These are phyloP conservation scores for Shinisaurus crocodilurus DNA, from an alignment of 2,113 vertebrate genomes.

Conservation along the genomic window DNA sequence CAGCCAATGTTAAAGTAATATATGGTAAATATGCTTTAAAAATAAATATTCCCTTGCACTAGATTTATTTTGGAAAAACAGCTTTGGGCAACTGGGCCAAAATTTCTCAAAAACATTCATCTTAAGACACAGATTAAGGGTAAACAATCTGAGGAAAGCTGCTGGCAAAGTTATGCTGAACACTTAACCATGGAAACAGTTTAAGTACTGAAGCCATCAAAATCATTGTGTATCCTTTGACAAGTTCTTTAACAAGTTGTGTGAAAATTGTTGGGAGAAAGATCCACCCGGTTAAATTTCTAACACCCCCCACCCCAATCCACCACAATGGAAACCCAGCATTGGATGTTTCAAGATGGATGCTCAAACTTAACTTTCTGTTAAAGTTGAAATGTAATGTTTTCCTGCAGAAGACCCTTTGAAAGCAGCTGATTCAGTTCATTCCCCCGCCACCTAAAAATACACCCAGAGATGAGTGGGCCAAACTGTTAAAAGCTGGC, in stretches of 20 bases:
- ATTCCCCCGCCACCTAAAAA: background rate
- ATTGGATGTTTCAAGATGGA: background rate
- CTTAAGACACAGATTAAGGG: background rate
- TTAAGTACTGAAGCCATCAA: background rate
- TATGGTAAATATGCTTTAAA: conserved; percentile 20
- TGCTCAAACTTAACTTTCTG: background rate
- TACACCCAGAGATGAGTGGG: background rate
- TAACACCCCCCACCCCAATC: background rate
- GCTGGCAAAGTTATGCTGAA: background rate
- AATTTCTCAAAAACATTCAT: background rate
- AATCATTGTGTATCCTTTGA: background rate
- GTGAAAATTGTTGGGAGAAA: background rate
- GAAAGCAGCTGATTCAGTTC: background rate
- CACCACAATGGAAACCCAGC: background rate
- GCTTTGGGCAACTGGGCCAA: background rate
- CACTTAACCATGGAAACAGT: background rate
- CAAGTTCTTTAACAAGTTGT: background rate
- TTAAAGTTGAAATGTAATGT: background rate
- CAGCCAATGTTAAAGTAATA: background rate
- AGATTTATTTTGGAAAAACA: background rate
- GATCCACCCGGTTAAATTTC: background rate
- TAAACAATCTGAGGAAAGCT: background rate
- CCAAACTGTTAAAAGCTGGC: background rate
- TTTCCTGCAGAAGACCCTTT: background rate
- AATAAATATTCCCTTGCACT: background rate